These are phyloP conservation scores for Pachliopta kotzebuea DNA, from an alignment of 2,888 invertebrate species.

Conservation along the genomic window DNA sequence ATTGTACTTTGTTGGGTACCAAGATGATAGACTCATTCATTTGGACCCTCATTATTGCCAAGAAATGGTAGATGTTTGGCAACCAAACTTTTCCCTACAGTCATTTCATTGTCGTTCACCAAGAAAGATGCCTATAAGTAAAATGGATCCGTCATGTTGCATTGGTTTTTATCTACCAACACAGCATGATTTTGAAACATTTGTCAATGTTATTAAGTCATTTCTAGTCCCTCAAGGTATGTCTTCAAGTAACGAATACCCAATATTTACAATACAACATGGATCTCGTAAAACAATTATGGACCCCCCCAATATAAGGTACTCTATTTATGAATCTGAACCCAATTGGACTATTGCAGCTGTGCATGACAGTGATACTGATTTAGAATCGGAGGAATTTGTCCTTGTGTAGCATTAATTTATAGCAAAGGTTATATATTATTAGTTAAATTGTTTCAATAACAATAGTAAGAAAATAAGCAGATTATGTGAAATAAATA, in stretches of 20 bases:
- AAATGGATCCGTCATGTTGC: slow-evolving; percentile 96
- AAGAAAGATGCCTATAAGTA: slow-evolving; percentile 89
- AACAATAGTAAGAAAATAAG: background rate
- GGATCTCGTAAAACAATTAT: slow-evolving; percentile 84
- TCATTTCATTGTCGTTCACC: slow-evolving; percentile 94
- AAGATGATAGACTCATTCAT: slow-evolving; percentile 95
- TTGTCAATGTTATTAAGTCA: slow-evolving; percentile 85
- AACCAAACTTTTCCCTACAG: slow-evolving; percentile 87
- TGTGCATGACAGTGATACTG: slow-evolving; percentile 81
- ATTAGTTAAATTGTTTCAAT: background rate
- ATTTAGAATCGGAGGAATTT: slow-evolving; percentile 87
- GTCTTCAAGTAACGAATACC: slow-evolving; percentile 83
- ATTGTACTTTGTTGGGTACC: slow-evolving; percentile 95
- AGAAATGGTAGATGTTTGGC: slow-evolving; percentile 92
- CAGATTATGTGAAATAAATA: background rate
- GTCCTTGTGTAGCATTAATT: slow-evolving; percentile 79
- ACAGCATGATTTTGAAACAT: slow-evolving; percentile 87
- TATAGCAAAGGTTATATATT: background rate
- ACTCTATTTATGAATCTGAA: slow-evolving; percentile 77
- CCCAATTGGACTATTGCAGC: slow-evolving; percentile 73
- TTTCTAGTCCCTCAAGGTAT: slow-evolving; percentile 71
- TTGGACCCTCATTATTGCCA: slow-evolving; percentile 97
- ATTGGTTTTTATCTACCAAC: slow-evolving; percentile 93
- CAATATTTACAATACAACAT: slow-evolving; percentile 90
- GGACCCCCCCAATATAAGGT: slow-evolving; percentile 77